These are phyloP conservation scores for Ictalurus punctatus DNA, from an alignment of 2,113 vertebrate genomes.

Conservation along the genomic window DNA sequence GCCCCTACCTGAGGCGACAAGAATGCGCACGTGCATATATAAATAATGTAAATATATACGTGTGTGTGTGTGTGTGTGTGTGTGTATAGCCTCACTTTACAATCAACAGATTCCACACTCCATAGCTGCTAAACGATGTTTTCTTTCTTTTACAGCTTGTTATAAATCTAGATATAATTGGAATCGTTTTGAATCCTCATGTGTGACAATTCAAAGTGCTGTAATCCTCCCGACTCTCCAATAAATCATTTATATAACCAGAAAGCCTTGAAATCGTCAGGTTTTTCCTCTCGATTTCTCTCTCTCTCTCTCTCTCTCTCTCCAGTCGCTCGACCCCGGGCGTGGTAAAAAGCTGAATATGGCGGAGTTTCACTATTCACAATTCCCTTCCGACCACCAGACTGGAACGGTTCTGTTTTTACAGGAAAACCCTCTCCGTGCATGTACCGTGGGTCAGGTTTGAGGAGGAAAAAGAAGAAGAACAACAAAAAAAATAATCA, in stretches of 20 bases:
- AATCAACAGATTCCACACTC: constrained; percentile 30
- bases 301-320: constrained; percentile 32
- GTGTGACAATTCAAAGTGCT: not conserved
- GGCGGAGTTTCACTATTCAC: constrained; percentile 64
- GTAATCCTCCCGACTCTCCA: constrained; percentile 36
- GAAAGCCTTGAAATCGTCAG: not conserved
- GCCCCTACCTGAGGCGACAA: not conserved
- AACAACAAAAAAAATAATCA: not conserved
- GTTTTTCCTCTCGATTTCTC: not conserved
- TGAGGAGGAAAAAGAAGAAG: not conserved
- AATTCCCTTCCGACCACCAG: constrained; percentile 53
- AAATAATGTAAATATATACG: too few relatives aligned
- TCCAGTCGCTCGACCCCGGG: constrained; percentile 62
- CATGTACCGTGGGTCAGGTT: not conserved
- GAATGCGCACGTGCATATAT: not conserved
- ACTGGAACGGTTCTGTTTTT: constrained; percentile 33
- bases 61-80: too few relatives aligned
- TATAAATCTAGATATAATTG: not conserved
- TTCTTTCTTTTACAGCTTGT: not conserved
- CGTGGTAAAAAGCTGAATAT: constrained; percentile 68
- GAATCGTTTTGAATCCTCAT: not conserved
- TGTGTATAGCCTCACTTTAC: not conserved
- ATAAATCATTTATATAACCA: not conserved
- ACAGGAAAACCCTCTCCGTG: constrained; percentile 19
- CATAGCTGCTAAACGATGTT: not conserved